phyloP scores from a whole-genome alignment of 35 echinoderm and acorn worm species.

The Diadema setosum region DNA sequence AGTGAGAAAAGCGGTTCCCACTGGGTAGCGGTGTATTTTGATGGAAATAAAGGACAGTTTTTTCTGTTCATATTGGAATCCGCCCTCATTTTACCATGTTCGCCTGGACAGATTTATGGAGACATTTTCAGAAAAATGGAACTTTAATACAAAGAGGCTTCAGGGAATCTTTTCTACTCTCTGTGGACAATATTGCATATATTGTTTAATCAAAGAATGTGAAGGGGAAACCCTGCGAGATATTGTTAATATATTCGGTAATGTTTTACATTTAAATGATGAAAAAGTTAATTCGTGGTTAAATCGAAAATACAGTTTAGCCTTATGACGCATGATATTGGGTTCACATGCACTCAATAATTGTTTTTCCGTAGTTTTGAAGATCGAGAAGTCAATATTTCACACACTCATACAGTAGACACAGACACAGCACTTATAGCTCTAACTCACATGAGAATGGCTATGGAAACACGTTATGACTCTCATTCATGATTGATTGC shows the following conservation, averaged over 20 bases:
- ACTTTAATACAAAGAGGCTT: background rate
- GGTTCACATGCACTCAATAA: background rate
- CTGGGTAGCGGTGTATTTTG: constrained; percentile 14
- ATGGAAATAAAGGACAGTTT: background rate
- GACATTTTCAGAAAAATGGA: background rate
- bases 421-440: no score
- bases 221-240: background rate
- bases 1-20: constrained; percentile 10
- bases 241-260: background rate
- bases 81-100: background rate
- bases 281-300: background rate
- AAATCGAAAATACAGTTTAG: background rate
- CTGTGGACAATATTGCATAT: constrained; percentile 47
- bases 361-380: background rate
- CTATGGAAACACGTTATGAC: no score
- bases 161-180: constrained; percentile 6
- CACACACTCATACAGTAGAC: no score
- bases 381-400: background rate
- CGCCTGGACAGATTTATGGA: background rate
- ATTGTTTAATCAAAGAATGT: background rate
- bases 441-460: no score
- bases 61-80: constrained; percentile 34
- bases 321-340: background rate
- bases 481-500: no score
- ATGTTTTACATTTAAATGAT: background rate